Evolutionary conservation across 2,888 invertebrate genomes (phyloP).

Genomic region (Luffia ferchaultella): DNA sequence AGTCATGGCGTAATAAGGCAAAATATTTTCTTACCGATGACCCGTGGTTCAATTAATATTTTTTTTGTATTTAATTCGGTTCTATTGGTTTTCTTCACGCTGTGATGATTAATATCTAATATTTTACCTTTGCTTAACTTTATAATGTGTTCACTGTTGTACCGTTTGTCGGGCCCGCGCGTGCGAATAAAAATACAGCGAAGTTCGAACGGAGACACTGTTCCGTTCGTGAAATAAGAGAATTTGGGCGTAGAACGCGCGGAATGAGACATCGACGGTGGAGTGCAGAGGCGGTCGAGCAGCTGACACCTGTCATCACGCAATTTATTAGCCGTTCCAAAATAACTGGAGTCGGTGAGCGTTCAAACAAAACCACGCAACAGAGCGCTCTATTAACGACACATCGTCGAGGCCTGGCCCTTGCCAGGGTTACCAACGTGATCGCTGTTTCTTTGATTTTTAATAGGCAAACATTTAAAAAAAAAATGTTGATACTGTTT

Average conservation of each 20-base stretch:
- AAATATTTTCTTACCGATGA: constrained; percentile 5
- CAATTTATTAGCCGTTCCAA: constrained; percentile 64
- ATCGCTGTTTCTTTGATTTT: too few relatives aligned
- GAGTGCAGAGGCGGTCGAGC: constrained; percentile 65
- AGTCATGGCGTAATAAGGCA: background rate
- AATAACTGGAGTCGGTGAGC: constrained; percentile 62
- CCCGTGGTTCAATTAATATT: too few relatives aligned
- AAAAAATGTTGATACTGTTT: too few relatives aligned
- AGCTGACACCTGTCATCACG: constrained; percentile 66
- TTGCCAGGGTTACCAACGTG: background rate
- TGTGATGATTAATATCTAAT: too few relatives aligned
- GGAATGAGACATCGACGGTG: constrained; percentile 66
- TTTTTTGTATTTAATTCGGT: too few relatives aligned
- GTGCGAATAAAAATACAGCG: too few relatives aligned
- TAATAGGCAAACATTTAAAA: too few relatives aligned
- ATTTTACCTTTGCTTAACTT: too few relatives aligned
- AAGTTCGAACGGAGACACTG: too few relatives aligned
- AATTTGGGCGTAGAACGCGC: constrained; percentile 61
- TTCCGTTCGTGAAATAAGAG: constrained; percentile 66
- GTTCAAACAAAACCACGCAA: constrained; percentile 60
- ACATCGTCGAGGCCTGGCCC: constrained; percentile 38
- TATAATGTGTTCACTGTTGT: too few relatives aligned
- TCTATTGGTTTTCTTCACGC: too few relatives aligned
- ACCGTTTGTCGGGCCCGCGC: too few relatives aligned
- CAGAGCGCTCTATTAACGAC: constrained; percentile 60